A percentile compares a stretch with the other conserved stretches of the same genome.
Evolutionary conservation across 2,113 vertebrate species (phyloP).

Genomic region (Cettia cetti): DNA sequence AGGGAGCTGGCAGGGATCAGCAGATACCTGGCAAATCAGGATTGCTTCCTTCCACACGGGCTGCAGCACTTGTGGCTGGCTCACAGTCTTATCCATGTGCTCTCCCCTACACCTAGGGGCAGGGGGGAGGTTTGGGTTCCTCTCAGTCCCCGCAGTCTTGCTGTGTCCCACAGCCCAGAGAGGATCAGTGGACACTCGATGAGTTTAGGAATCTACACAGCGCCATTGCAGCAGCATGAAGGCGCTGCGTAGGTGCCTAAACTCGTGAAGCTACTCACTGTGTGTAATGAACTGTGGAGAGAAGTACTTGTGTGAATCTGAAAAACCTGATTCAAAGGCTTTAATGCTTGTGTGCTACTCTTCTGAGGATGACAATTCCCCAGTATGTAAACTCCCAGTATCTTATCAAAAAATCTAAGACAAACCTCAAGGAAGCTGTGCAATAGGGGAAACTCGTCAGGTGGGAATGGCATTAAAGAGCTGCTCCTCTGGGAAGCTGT

Average conservation of each 20-base stretch:
- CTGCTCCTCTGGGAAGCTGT: background rate
- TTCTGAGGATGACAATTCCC: background rate
- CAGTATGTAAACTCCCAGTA: background rate
- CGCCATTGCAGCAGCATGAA: background rate
- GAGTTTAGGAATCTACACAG: background rate
- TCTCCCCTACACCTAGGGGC: background rate
- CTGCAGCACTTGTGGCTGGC: background rate
- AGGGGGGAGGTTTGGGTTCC: background rate
- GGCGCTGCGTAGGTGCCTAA: background rate
- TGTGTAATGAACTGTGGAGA: background rate
- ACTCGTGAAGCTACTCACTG: background rate
- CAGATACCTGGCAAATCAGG: background rate
- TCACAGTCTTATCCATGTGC: accelerated
- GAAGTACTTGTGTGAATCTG: background rate
- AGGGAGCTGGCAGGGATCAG: background rate
- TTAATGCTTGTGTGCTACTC: background rate
- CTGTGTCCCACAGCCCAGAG: background rate
- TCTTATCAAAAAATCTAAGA: background rate
- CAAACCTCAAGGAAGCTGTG: background rate
- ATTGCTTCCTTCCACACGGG: background rate
- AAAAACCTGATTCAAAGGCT: background rate
- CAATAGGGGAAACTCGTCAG: background rate
- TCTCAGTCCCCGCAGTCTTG: accelerated
- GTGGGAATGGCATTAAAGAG: background rate
- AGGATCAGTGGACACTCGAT: background rate